Evolutionary conservation across 2,797 vertebrate species (phyloP).

Genomic region (Chrysolophus pictus): DNA sequence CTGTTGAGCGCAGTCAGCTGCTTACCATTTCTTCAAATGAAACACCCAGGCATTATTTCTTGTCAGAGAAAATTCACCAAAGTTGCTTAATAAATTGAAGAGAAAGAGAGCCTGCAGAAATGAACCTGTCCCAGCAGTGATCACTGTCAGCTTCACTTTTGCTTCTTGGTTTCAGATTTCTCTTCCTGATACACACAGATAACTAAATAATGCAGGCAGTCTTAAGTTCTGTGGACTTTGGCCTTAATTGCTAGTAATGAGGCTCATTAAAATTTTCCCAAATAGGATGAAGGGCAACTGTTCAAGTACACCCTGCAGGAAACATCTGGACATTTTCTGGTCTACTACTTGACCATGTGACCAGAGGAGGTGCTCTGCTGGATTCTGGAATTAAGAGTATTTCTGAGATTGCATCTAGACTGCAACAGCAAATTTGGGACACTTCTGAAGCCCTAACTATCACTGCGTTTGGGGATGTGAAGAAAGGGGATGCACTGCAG

Average conservation of each 20-base stretch:
- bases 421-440: neutral
- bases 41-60: neutral
- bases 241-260: neutral
- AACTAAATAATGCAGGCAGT: neutral
- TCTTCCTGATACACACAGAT: neutral
- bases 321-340: no score
- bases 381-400: neutral
- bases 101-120: neutral
- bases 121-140: neutral
- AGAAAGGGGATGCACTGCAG: neutral
- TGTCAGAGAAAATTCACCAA: neutral
- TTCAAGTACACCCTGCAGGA: neutral
- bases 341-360: neutral
- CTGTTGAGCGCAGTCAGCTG: neutral
- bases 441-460: neutral
- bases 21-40: neutral
- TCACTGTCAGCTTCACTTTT: neutral
- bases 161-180: neutral
- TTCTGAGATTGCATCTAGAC: neutral
- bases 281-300: neutral
- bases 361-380: no score
- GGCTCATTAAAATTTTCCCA: neutral
- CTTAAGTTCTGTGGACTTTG: neutral
- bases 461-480: neutral
- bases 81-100: neutral